Base-by-base conservation (phyloP, 2,113 vertebrate species). In the Lepidothrix coronata region DNA sequence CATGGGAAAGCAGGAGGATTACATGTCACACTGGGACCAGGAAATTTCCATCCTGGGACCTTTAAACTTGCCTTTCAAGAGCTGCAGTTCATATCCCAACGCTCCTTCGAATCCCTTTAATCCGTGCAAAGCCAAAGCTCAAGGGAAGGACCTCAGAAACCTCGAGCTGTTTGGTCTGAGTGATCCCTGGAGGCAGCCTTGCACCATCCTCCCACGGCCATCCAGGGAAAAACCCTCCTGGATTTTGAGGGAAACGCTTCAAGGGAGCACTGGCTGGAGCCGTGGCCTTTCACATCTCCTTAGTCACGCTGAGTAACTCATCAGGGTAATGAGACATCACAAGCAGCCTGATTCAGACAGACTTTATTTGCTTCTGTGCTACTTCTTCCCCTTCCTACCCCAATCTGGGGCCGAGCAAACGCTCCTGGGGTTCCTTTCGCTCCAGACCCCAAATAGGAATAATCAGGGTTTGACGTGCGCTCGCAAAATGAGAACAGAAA, bases 131-230 rank as follows among this genome's bases (percentile, higher is more conserved):
- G 12, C 13, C n/a, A n/a, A 75, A 61, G 28, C 39, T 55, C 55
- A 8, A 11, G 55, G 33, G 12, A 85, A 49, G 48, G 27, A n/a
- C 58, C 48, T 22, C 17, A 16, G 3, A 15, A 74, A 76, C 8
- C 49, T 46, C 41, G 5, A 35, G 15, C 9, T 55, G 7, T 25
- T 33, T 3, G 44, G 48, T 46, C 48, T 24, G 3, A n/a, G 20
- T 0, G 23, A 25, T 27, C 37, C 55, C 57, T 16, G 30, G 12
- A 76, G 39, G 8, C 18, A 44, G 33, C 48, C 22, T 70, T 0
- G 3, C 27, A 31, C 21, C 41, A 16, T 27, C 39, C 55, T 86
- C 28, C 68, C 3, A 9, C 0, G 0, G 2, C 14, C 46, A 81
- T 18, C 46, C 75, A n/a, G 0, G 17, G 44, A 14, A 80, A 67